These are phyloP conservation scores for Spheniscus mendiculus DNA, from an alignment of 2,113 vertebrate genomes.

Conservation along the genomic window DNA sequence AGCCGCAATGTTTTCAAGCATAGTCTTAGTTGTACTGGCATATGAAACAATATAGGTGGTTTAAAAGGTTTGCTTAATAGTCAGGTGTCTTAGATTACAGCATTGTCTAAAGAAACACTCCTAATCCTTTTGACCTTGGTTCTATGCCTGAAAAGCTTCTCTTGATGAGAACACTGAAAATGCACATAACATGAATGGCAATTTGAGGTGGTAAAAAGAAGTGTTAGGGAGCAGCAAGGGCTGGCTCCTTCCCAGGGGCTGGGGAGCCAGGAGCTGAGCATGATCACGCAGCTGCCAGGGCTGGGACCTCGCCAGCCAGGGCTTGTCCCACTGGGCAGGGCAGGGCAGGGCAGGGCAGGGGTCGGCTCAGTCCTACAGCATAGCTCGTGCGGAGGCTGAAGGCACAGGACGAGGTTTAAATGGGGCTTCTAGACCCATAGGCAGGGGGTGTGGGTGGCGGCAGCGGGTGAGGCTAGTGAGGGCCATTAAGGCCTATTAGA, in stretches of 20 bases:
- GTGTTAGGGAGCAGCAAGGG: not conserved
- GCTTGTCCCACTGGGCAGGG: not conserved
- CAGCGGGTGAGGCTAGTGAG: not conserved
- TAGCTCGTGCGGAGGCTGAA: too few relatives aligned
- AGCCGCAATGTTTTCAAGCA: not conserved
- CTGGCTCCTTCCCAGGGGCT: not conserved
- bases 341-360: not conserved
- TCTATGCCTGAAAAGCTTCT: not conserved
- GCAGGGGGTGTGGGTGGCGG: not conserved
- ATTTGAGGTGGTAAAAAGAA: not conserved
- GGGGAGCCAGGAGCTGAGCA: not conserved
- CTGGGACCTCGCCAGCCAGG: not conserved
- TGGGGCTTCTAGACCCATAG: not conserved
- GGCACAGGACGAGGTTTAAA: fast-evolving
- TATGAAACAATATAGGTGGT: not conserved
- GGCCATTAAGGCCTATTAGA: not conserved
- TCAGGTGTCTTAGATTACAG: not conserved
- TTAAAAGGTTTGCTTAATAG: not conserved
- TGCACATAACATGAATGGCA: not conserved
- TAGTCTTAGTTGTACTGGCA: not conserved
- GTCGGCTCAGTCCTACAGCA: not conserved
- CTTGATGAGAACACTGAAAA: not conserved
- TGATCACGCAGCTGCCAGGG: fast-evolving
- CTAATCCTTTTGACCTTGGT: not conserved
- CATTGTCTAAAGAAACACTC: not conserved